These are phyloP conservation scores for Dolichopus griseipennis DNA, from an alignment of 2,888 invertebrate species.

Conservation along the genomic window DNA sequence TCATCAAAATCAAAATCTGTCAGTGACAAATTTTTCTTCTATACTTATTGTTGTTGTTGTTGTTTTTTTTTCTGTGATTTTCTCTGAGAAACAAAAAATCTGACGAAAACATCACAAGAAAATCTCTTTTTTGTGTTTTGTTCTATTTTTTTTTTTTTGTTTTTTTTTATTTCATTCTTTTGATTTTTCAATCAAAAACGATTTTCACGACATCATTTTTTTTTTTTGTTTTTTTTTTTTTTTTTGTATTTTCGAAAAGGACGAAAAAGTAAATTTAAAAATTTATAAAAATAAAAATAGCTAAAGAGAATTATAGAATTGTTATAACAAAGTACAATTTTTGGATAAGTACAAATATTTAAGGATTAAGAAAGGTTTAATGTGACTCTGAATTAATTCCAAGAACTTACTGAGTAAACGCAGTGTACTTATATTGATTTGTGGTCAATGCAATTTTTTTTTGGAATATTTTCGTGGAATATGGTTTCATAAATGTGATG, in stretches of 20 bases:
- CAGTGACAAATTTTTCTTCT: background rate
- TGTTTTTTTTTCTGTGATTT: background rate
- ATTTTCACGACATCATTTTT: background rate
- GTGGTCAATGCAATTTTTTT: no score
- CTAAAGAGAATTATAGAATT: background rate
- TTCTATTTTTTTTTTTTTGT: background rate
- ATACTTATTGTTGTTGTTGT: background rate
- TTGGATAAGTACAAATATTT: background rate
- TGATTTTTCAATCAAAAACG: background rate
- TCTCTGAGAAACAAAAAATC: background rate
- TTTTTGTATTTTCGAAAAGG: no score
- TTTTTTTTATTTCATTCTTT: background rate
- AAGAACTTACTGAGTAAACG: no score
- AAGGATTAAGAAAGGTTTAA: no score
- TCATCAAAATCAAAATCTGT: slow-evolving; percentile 5
- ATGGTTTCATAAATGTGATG: no score
- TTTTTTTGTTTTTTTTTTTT: no score
- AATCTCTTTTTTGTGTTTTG: background rate
- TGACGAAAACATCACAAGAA: slow-evolving; percentile 4
- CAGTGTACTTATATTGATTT: no score
- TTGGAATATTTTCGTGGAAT: no score
- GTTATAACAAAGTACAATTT: background rate
- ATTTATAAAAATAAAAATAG: background rate
- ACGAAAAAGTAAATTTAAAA: no score
- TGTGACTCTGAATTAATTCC: no score